Evolutionary conservation across 2,888 invertebrate species (phyloP).

Genomic region (Zootermopsis nevadensis): DNA sequence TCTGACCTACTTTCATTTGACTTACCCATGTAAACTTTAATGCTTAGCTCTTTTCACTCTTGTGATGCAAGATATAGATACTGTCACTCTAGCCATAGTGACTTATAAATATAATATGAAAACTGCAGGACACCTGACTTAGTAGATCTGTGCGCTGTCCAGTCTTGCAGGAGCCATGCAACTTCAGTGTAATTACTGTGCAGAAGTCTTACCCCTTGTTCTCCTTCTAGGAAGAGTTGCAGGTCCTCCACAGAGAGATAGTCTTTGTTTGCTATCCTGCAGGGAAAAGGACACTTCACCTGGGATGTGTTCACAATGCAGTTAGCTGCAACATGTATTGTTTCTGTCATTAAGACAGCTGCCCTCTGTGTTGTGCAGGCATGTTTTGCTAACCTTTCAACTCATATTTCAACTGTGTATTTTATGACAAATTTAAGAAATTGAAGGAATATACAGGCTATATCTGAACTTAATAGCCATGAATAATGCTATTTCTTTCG

Average conservation of each 20-base stretch:
- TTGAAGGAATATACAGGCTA: too few species aligned
- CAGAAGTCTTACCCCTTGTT: constrained; percentile 67
- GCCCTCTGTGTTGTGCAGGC: not conserved
- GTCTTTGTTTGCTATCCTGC: constrained; percentile 68
- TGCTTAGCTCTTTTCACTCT: too few species aligned
- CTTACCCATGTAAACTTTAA: too few species aligned
- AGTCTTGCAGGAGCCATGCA: constrained; percentile 14
- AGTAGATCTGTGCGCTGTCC: not conserved
- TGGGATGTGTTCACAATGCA: constrained; percentile 17
- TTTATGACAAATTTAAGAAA: too few species aligned
- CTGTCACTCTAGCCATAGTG: too few species aligned
- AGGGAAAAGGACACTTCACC: constrained; percentile 49
- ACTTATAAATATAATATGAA: too few species aligned
- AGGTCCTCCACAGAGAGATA: constrained; percentile 68
- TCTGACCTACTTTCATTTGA: too few species aligned
- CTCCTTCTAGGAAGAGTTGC: constrained; percentile 69
- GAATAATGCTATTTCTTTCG: too few species aligned
- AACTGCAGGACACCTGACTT: not conserved
- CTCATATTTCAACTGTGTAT: too few species aligned
- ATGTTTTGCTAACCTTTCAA: not conserved
- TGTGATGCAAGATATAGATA: too few species aligned
- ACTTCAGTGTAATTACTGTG: constrained; percentile 1
- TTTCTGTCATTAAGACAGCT: constrained; percentile 8
- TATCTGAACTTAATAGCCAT: too few species aligned
- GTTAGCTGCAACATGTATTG: constrained; percentile 15